phyloP scores from a whole-genome alignment of 2,113 vertebrate species.

The Tauraco erythrolophus region DNA sequence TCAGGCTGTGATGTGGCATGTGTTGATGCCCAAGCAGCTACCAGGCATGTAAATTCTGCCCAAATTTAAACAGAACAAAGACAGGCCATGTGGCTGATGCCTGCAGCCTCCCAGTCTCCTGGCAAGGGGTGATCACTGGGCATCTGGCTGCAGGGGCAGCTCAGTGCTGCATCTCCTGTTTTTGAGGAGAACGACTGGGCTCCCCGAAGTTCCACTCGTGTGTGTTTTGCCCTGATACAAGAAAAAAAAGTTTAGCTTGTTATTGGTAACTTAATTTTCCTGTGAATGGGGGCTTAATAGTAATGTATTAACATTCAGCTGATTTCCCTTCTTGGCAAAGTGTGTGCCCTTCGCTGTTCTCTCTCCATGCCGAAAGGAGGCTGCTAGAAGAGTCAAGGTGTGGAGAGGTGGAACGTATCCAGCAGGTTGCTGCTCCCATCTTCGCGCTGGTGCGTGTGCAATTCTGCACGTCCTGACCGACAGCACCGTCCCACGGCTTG shows the following conservation, averaged over 20 bases:
- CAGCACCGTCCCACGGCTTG: not conserved
- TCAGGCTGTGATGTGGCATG: fast-evolving
- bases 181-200: not conserved
- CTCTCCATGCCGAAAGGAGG: not conserved
- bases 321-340: not conserved
- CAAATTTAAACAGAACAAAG: not conserved
- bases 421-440: not conserved
- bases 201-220: not conserved
- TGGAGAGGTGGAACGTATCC: not conserved
- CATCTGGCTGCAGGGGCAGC: not conserved
- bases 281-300: not conserved
- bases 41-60: not conserved
- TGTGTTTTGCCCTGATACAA: not conserved
- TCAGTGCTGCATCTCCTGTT: fast-evolving
- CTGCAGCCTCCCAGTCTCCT: not conserved
- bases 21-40: not conserved
- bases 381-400: not conserved
- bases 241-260: not conserved
- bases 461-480: not conserved
- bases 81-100: fast-evolving
- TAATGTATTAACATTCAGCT: not conserved
- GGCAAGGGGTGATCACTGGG: not conserved
- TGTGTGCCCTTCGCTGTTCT: fast-evolving
- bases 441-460: not conserved
- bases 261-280: not conserved